A percentile compares a stretch with the other conserved stretches of the same genome.
Conservation (phyloP, 1,140 invertebrate genomes). For the Centruroides sculpturatus region DNA sequence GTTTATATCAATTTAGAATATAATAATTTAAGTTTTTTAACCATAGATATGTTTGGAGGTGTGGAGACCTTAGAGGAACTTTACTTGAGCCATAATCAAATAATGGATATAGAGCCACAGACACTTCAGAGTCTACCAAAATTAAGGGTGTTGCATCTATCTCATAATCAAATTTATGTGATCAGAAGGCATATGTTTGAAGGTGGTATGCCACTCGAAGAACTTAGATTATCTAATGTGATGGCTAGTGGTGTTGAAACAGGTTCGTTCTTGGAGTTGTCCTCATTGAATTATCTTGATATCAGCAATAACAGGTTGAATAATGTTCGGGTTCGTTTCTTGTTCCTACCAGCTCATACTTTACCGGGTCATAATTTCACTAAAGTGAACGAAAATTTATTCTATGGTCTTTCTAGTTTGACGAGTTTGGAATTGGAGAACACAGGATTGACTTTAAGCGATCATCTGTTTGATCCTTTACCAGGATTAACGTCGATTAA, state of each 20-base stretch:
- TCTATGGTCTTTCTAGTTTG: constrained; percentile 13
- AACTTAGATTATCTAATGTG: constrained; percentile 43
- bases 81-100: constrained; percentile 41
- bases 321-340: constrained; percentile 12
- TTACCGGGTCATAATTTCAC: constrained; percentile 11
- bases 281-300: constrained; percentile 50
- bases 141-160: constrained; percentile 42
- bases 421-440: constrained; percentile 5
- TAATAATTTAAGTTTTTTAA: constrained; percentile 25
- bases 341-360: constrained; percentile 7
- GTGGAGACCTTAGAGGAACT: constrained; percentile 50
- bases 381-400: constrained; percentile 19
- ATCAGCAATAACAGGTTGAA: constrained; percentile 51
- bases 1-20: constrained; percentile 40
- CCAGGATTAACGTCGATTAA: constrained; percentile 55
- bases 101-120: constrained; percentile 37
- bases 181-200: constrained; percentile 38
- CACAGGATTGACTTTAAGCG: constrained; percentile 6
- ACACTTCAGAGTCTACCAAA: constrained; percentile 42
- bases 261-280: constrained; percentile 45
- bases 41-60: constrained; percentile 36
- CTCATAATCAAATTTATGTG: constrained; percentile 37
- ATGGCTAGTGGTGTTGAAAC: constrained; percentile 43
- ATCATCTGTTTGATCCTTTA: constrained; percentile 22
- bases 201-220: constrained; percentile 39